Evolutionary conservation across 30 jellyfish, hydroid and myxozoan species (phyloP).

Genomic region (Nemopilema nomurai): DNA sequence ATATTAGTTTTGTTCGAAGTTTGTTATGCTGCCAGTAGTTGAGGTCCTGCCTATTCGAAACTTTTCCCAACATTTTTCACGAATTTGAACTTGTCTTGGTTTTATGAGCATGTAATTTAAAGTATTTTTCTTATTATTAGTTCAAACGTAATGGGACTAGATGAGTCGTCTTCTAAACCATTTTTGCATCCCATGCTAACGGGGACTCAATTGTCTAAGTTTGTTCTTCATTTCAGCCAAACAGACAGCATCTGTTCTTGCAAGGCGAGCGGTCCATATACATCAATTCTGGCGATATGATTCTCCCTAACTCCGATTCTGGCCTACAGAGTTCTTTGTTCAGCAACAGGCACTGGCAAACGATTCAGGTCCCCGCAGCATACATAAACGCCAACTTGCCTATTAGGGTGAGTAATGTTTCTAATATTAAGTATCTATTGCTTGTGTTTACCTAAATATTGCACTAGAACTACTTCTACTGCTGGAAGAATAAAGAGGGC

Average conservation of each 20-base stretch:
- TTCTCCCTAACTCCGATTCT: constrained; percentile 49
- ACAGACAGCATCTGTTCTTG: constrained; percentile 87
- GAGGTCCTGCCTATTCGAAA: not conserved
- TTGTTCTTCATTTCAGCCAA: constrained; percentile 67
- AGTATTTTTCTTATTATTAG: no score
- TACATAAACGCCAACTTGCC: constrained; percentile 89
- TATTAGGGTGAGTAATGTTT: constrained; percentile 62
- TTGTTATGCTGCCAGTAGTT: no score
- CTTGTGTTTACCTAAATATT: no score
- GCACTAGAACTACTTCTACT: no score
- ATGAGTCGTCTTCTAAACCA: no score
- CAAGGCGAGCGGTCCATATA: constrained; percentile 87
- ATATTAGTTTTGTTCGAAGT: not conserved
- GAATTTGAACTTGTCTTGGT: no score
- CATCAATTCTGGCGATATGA: constrained; percentile 85
- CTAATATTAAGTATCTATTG: not conserved
- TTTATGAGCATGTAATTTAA: no score
- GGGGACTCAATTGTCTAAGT: not conserved
- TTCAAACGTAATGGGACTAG: no score
- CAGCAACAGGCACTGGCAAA: constrained; percentile 95
- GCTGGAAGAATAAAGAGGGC: no score
- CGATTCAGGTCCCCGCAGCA: constrained; percentile 83
- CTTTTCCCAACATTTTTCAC: not conserved
- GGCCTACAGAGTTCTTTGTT: constrained; percentile 75
- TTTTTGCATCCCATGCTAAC: no score